Base-by-base conservation (phyloP, 2,113 vertebrate genomes). In the Buteo buteo region DNA sequence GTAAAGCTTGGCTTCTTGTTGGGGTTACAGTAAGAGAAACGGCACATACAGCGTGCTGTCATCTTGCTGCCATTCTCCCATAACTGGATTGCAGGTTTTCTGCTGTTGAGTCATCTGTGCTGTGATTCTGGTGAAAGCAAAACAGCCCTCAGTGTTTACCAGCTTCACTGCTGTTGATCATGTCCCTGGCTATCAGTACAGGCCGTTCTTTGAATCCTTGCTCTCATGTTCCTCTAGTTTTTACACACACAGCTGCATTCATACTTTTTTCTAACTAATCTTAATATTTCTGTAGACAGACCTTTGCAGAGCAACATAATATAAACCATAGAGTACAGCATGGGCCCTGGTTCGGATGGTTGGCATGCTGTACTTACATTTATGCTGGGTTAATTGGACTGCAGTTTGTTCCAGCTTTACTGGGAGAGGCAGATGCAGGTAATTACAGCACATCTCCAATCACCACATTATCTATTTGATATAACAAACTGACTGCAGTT, bases 21-120 rank as follows among this genome's bases (percentile, higher is more conserved):
- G 24, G 13, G 6, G 22, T 54, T 77, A 29, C 16, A 40, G 58
- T 16, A 65, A 47, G 24, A 49, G 22, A 64, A 92, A 66, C 7
- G 45, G 29, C 42, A 57, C 34, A 61, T 13, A 28, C 11, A 24
- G 26, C 0, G 20, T 66, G 25, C 52, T 62, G 49, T 32, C 47
- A 5, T 11, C 55, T 66, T 15, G 1, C 13, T 83, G 32, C 45
- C 45, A 6, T 66, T 42, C 31, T 73, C 9, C 21, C 0, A 0
- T 32, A 58, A 25, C 42, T 66, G 22, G 20, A 66, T 18, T 61
- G 18, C 66, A 69, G 31, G 13, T 32, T 57, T 93, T 72, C 58
- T 83, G 54, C 40, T 49, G 31, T 19, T 31, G 38, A 70, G 15
- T 18, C 24, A 65, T 21, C 34, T 0, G 0, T 42, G 36, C 45